Evolutionary conservation across 2,797 vertebrate species (phyloP).

Genomic region (Chelmon rostratus): DNA sequence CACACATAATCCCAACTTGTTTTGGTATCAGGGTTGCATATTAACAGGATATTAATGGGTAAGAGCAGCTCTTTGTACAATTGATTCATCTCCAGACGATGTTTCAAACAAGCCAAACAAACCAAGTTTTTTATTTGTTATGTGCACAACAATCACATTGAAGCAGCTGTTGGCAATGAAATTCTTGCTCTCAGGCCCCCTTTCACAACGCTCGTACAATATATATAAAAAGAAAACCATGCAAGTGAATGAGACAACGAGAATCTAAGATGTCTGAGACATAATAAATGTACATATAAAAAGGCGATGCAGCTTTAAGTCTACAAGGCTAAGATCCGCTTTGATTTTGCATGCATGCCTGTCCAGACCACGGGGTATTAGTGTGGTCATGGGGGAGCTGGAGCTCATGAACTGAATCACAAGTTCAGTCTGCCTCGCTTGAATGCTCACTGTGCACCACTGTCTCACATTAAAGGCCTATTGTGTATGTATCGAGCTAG

Average conservation of each 20-base stretch:
- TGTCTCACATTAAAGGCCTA: constrained; percentile 26
- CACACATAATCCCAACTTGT: no score
- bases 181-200: no score
- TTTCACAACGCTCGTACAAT: neutral
- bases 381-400: constrained; percentile 59
- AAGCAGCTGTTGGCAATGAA: no score
- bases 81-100: neutral
- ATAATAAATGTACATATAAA: neutral
- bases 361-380: constrained; percentile 19
- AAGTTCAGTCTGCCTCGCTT: constrained; percentile 48
- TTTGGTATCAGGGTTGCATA: neutral
- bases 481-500: constrained; percentile 25
- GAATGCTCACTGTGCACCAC: constrained; percentile 2
- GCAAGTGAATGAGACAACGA: neutral
- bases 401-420: constrained; percentile 58
- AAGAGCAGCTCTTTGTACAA: neutral
- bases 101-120: neutral
- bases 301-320: neutral
- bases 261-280: neutral
- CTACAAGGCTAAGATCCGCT: neutral
- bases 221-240: neutral
- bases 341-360: constrained; percentile 31
- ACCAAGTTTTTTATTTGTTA: neutral
- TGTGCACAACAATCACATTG: no score
- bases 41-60: no score